These are phyloP conservation scores for Todus mexicanus DNA, from an alignment of 2,797 vertebrate species.

Conservation along the genomic window DNA sequence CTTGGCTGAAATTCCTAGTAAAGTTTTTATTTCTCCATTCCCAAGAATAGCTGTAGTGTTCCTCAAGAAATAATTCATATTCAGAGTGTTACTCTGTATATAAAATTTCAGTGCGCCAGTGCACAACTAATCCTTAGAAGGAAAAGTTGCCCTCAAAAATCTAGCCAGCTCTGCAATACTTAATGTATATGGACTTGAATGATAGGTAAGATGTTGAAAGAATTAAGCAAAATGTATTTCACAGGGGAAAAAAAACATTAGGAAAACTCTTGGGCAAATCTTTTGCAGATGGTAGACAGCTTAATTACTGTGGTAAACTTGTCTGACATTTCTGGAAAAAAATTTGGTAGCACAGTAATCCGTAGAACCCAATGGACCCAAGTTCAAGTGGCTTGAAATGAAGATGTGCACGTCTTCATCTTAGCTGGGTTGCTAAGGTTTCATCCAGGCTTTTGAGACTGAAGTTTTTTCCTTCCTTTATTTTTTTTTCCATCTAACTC, in stretches of 20 bases:
- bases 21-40: slow-evolving; percentile 29
- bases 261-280: slow-evolving; percentile 51
- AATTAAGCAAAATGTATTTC: slow-evolving; percentile 36
- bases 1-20: slow-evolving; percentile 32
- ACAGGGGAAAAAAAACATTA: not conserved
- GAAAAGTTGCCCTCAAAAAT: slow-evolving; percentile 26
- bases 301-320: slow-evolving; percentile 73
- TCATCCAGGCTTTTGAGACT: not conserved
- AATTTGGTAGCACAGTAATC: slow-evolving; percentile 60
- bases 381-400: not conserved
- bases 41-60: slow-evolving; percentile 11
- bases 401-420: not conserved
- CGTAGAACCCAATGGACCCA: not conserved
- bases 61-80: slow-evolving; percentile 39
- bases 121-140: slow-evolving; percentile 33
- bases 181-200: not conserved
- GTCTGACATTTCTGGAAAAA: slow-evolving; percentile 67
- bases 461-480: not conserved
- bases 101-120: slow-evolving; percentile 22
- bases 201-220: slow-evolving; percentile 38
- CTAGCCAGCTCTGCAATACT: slow-evolving; percentile 4
- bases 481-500: not conserved
- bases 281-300: slow-evolving; percentile 71
- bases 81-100: slow-evolving; percentile 4
- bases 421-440: not conserved